phyloP scores from a whole-genome alignment of 1,140 invertebrate genomes.

The Maconellicoccus hirsutus region DNA sequence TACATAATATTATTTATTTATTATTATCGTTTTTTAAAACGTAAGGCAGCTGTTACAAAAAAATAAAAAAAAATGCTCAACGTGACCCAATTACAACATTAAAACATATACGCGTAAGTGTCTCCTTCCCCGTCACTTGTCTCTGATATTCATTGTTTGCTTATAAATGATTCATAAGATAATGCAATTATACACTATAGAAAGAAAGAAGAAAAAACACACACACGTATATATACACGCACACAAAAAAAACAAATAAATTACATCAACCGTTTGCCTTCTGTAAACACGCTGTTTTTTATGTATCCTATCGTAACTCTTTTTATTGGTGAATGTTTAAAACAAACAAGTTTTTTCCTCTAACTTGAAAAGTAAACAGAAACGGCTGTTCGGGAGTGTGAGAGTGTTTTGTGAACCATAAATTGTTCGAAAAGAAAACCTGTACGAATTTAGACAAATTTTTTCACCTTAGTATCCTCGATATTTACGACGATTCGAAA shows the following conservation, averaged over 20 bases:
- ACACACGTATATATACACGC: neutral
- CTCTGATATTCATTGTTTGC: slow-evolving; percentile 19
- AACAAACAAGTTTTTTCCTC: slow-evolving; percentile 20
- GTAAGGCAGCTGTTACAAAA: slow-evolving; percentile 12
- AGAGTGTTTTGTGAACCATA: slow-evolving; percentile 5
- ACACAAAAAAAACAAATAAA: slow-evolving; percentile 14
- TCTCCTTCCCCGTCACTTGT: slow-evolving; percentile 20
- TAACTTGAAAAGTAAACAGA: slow-evolving; percentile 18
- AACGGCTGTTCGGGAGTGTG: slow-evolving; percentile 11
- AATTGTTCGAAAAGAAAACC: neutral
- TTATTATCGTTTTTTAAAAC: slow-evolving; percentile 6
- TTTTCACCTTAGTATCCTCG: neutral
- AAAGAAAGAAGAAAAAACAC: slow-evolving; percentile 7
- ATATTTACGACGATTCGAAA: too few relatives aligned
- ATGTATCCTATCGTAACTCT: slow-evolving; percentile 21
- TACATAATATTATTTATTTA: slow-evolving; percentile 21
- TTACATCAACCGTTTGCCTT: slow-evolving; percentile 22
- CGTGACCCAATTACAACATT: slow-evolving; percentile 20
- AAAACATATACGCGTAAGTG: neutral
- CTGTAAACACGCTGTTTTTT: slow-evolving; percentile 21
- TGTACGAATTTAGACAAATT: neutral
- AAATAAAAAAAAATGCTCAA: slow-evolving; percentile 16
- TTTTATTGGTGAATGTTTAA: slow-evolving; percentile 20
- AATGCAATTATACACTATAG: slow-evolving; percentile 15
- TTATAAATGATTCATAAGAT: slow-evolving; percentile 23